Evolutionary conservation across 1,140 invertebrate species (phyloP).

Genomic region (Drosophila pallidifrons): DNA sequence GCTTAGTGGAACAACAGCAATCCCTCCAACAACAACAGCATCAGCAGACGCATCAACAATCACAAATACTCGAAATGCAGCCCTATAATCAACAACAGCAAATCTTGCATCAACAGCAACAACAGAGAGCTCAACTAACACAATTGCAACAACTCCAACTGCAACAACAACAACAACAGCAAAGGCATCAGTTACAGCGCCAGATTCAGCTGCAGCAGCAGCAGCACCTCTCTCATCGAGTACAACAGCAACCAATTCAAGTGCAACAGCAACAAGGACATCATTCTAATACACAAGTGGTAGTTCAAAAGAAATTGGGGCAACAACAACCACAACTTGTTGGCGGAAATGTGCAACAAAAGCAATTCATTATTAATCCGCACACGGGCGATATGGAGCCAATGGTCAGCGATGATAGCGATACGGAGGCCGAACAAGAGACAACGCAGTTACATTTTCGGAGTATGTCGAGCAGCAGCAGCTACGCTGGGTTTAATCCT

Average conservation of each 20-base stretch:
- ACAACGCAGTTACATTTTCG: conserved; percentile 69
- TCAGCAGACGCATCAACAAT: conserved; percentile 49
- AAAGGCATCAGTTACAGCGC: conserved; percentile 51
- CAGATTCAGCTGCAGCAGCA: conserved; percentile 46
- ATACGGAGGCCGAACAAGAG: conserved; percentile 82
- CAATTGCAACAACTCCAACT: conserved; percentile 50
- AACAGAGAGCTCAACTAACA: conserved; percentile 45
- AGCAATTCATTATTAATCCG: conserved; percentile 94
- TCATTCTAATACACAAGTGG: conserved; percentile 21
- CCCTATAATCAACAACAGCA: conserved; percentile 61
- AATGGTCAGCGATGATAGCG: conserved; percentile 89
- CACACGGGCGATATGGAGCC: conserved; percentile 94
- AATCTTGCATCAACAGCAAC: conserved; percentile 40
- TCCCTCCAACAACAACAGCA: conserved; percentile 54
- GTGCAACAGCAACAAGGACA: conserved; percentile 54
- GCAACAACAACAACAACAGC: conserved; percentile 54
- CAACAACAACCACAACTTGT: conserved; percentile 51
- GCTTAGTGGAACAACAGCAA: conserved; percentile 43
- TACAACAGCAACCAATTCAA: conserved; percentile 42
- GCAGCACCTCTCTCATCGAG: conserved; percentile 39
- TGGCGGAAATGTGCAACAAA: conserved; percentile 84
- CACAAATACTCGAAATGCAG: conserved; percentile 48
- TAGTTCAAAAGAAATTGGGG: conserved; percentile 35
- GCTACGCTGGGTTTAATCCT: conserved; percentile 85
- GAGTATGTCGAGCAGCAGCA: conserved; percentile 42